Evolutionary conservation across 2,113 vertebrate species (phyloP).

Genomic region (Scomber japonicus): DNA sequence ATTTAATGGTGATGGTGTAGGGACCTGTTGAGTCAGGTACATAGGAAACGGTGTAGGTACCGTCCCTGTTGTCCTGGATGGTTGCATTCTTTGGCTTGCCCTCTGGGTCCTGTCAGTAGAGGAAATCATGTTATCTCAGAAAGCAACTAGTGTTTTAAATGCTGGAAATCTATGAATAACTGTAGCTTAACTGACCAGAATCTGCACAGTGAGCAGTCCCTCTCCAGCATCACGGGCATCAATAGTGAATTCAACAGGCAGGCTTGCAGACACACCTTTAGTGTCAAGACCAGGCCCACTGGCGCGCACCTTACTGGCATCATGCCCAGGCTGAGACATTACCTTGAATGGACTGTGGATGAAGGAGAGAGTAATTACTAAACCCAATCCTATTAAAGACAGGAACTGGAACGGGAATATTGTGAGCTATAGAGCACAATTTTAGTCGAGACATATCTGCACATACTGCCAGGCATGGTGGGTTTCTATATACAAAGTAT

Average conservation of each 20-base stretch:
- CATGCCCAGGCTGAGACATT: constrained; percentile 90
- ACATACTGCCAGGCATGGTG: not conserved
- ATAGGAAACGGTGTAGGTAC: constrained; percentile 95
- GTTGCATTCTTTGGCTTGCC: constrained; percentile 95
- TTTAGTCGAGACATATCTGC: constrained; percentile 49
- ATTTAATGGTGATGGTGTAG: constrained; percentile 96
- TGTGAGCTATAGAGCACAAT: constrained; percentile 13
- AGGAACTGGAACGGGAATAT: constrained; percentile 24
- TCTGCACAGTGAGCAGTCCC: constrained; percentile 93
- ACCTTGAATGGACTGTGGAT: constrained; percentile 93
- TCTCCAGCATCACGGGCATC: constrained; percentile 94
- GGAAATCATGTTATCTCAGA: not conserved
- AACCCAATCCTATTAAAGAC: constrained; percentile 30
- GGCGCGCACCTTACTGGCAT: constrained; percentile 95
- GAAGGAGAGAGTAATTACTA: constrained; percentile 50
- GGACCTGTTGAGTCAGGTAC: constrained; percentile 93
- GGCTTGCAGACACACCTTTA: constrained; percentile 91
- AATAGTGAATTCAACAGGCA: constrained; percentile 95
- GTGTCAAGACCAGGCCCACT: constrained; percentile 92
- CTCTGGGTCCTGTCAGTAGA: constrained; percentile 90
- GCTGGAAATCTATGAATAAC: not conserved
- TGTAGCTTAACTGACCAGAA: constrained; percentile 86
- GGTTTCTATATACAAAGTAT: constrained; percentile 27
- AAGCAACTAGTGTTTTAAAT: not conserved
- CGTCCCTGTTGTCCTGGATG: constrained; percentile 94